phyloP scores from a whole-genome alignment of 2,797 vertebrate genomes.

The Diceros bicornis region DNA sequence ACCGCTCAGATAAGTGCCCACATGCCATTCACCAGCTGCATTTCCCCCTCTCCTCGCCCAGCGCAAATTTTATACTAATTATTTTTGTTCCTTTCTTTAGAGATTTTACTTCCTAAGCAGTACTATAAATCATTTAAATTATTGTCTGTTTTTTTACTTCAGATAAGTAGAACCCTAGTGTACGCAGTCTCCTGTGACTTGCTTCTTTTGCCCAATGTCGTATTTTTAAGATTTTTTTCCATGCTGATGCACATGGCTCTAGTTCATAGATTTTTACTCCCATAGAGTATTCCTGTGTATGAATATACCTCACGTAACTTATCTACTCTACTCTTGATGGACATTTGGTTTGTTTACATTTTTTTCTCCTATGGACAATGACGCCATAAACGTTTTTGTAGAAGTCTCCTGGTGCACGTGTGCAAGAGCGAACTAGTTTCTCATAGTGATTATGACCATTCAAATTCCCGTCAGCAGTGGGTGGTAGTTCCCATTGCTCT shows the following conservation, averaged over 20 bases:
- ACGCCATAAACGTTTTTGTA: neutral
- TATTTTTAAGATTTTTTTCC: neutral
- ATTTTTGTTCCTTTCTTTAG: neutral
- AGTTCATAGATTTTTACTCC: neutral
- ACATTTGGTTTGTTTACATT: neutral
- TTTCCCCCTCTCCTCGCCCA: neutral
- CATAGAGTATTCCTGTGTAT: no score
- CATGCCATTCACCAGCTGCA: neutral
- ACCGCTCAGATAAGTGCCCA: neutral
- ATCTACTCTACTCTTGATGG: neutral
- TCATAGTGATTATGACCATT: no score
- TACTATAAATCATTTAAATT: neutral
- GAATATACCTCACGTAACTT: neutral
- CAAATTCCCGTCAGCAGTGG: neutral
- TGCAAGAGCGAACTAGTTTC: neutral
- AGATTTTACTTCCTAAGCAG: neutral
- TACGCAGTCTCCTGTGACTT: neutral
- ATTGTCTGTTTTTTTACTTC: neutral
- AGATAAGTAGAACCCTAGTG: neutral
- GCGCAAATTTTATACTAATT: neutral
- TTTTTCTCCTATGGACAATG: neutral
- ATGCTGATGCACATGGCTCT: neutral
- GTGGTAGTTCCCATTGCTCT: neutral
- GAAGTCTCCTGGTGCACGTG: neutral
- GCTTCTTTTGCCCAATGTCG: neutral